phyloP scores from a whole-genome alignment of 2,113 vertebrate species.

The Felis chaus region DNA sequence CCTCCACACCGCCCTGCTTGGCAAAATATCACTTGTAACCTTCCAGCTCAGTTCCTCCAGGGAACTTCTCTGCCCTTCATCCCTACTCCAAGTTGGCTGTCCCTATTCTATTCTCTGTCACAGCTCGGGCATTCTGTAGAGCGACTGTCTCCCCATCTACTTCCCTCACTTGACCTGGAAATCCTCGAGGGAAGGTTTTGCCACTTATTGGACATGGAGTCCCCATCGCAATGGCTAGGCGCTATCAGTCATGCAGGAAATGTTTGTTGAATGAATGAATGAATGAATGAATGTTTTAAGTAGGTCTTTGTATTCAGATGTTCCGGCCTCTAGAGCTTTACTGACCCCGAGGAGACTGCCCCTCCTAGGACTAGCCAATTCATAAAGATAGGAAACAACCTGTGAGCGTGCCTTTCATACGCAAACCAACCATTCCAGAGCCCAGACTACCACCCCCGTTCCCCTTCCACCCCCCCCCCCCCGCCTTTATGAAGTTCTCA shows the following conservation, averaged over 20 bases:
- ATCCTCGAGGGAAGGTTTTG: background rate
- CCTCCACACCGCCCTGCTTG: background rate
- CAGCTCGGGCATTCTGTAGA: background rate
- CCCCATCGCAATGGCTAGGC: background rate
- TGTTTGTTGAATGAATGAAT: background rate
- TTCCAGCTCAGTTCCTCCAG: background rate
- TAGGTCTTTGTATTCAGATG: background rate
- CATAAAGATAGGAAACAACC: background rate
- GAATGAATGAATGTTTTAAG: background rate
- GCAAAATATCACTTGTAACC: background rate
- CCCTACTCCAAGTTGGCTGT: background rate
- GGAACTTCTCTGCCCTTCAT: background rate
- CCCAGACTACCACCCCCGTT: no score
- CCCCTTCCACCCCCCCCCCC: fast-evolving
- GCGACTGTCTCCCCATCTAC: background rate
- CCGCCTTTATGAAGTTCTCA: background rate
- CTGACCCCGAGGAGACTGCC: background rate
- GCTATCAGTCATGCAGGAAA: background rate
- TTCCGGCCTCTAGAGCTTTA: background rate
- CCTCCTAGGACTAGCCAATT: background rate
- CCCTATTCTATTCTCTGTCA: background rate
- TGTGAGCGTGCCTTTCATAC: background rate
- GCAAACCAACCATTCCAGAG: background rate
- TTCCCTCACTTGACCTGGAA: background rate
- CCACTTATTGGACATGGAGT: no score